A percentile compares a stretch with the other conserved stretches of the same genome.
Conservation (phyloP, 2,113 vertebrate species). For the cat (Felis catus) region DNA sequence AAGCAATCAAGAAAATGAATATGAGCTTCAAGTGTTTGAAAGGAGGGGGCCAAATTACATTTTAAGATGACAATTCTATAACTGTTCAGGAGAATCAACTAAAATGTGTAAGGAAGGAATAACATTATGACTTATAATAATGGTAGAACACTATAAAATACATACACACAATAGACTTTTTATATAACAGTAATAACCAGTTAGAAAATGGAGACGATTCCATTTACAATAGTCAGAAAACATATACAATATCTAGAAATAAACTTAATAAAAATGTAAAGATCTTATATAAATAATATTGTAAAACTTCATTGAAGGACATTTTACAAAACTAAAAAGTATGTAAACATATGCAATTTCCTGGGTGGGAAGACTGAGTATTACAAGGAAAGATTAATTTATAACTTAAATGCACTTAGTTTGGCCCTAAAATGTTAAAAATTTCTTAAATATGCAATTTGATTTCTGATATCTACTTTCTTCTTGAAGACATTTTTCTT, state of each 20-base stretch:
- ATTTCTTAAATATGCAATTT: not conserved
- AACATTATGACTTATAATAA: not conserved
- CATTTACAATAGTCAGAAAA: not conserved
- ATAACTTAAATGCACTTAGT: not conserved
- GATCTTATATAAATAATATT: not conserved
- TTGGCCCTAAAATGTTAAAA: not conserved
- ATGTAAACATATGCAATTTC: not conserved
- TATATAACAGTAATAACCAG: not conserved
- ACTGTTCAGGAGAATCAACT: not conserved
- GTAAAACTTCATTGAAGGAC: not conserved
- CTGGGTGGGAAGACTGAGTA: not conserved
- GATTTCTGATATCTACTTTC: not conserved
- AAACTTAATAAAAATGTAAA: conserved; percentile 1
- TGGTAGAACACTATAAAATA: not conserved
- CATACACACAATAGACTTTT: not conserved
- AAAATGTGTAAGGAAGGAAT: not conserved
- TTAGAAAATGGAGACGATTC: conserved; percentile 1
- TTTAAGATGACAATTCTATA: not conserved
- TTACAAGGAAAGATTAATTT: not conserved
- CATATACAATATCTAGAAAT: not conserved
- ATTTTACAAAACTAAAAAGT: not conserved
- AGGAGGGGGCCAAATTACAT: not conserved
- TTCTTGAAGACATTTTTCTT: not conserved
- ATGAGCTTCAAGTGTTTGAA: not conserved
- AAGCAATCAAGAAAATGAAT: conserved; percentile 24